Conservation (phyloP, 1,140 invertebrate genomes). For the Gonioctena quinquepunctata region DNA sequence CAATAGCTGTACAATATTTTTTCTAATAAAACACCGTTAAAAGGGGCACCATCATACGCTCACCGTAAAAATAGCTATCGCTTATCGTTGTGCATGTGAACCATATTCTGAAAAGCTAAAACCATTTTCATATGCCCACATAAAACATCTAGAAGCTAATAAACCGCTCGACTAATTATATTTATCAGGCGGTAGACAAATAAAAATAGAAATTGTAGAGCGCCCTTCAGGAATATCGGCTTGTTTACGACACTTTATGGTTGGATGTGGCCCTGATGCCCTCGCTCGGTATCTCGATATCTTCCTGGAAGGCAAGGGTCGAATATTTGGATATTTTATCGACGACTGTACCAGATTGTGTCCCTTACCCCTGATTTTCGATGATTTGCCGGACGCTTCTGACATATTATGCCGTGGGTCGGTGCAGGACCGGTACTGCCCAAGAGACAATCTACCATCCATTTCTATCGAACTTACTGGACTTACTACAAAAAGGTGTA, state of each 20-base stretch:
- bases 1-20: no score
- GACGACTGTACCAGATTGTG: slow-evolving; percentile 18
- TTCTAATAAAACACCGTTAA: no score
- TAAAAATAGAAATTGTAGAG: neutral
- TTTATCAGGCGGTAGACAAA: neutral
- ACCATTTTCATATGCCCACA: no score
- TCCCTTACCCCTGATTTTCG: slow-evolving; percentile 15
- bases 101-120: no score
- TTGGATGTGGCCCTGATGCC: neutral
- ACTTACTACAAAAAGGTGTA: no score
- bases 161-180: neutral
- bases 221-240: neutral
- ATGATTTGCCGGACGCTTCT: slow-evolving; percentile 20
- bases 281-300: neutral
- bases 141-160: no score
- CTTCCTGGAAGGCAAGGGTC: neutral
- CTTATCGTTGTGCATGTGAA: no score
- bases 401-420: slow-evolving; percentile 12
- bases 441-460: no score
- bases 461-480: no score
- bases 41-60: no score
- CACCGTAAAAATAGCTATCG: no score
- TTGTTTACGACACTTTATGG: neutral
- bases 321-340: slow-evolving; percentile 3
- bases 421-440: neutral